Percentiles rank a stretch among this genome's conserved stretches.
phyloP scores from a whole-genome alignment of 2,888 invertebrate species.

The Lapara coniferarum region DNA sequence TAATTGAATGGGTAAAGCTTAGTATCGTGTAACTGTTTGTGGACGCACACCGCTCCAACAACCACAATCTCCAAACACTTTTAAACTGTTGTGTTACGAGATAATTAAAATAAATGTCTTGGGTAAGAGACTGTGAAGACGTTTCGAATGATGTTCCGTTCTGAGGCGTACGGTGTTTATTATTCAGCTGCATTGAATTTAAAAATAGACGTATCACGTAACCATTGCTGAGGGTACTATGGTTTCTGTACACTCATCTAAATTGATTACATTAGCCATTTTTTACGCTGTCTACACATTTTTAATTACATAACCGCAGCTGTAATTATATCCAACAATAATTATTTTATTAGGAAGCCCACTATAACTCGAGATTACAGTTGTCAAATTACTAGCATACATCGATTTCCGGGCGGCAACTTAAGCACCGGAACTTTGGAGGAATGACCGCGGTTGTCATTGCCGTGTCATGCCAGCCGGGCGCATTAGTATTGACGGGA shows the following conservation, averaged over 20 bases:
- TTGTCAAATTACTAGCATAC: conserved; percentile 30
- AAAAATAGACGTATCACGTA: neutral
- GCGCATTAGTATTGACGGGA: conserved; percentile 44
- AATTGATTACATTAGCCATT: too few relatives aligned
- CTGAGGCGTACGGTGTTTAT: neutral
- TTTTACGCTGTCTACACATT: neutral
- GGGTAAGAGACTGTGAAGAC: neutral
- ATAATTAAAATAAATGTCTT: conserved; percentile 8
- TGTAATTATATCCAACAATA: neutral
- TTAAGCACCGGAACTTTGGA: conserved; percentile 58
- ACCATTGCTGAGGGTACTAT: neutral
- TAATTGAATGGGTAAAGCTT: conserved; percentile 5
- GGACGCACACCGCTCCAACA: neutral
- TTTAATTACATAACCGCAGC: neutral
- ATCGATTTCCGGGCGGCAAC: conserved; percentile 58
- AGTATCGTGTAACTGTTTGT: neutral
- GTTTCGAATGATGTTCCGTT: neutral
- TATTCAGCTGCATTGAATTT: too few relatives aligned
- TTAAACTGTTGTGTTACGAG: neutral
- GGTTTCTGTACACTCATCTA: neutral
- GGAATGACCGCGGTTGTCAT: conserved; percentile 58
- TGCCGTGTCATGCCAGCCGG: conserved; percentile 45
- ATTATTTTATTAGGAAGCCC: conserved; percentile 24
- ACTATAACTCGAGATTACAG: conserved; percentile 23
- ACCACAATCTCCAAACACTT: neutral